Conservation (phyloP, 2,113 vertebrate genomes). For the Trichechus manatus region DNA sequence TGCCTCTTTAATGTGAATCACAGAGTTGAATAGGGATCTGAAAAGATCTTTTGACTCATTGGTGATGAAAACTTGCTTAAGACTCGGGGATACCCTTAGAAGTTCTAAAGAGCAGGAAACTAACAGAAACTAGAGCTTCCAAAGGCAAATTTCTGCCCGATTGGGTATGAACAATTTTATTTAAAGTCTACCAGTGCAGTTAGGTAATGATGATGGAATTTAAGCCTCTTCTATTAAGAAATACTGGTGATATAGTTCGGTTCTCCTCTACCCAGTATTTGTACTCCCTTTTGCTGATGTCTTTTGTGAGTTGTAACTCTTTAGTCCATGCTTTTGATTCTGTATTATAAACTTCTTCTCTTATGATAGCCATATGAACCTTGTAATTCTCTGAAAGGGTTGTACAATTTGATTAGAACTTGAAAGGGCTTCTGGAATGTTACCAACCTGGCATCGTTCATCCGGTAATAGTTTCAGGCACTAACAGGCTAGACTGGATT, state of each 20-base stretch:
- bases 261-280: not conserved
- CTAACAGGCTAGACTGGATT: slow-evolving; percentile 44
- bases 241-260: not conserved
- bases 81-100: not conserved
- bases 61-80: not conserved
- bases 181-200: not conserved
- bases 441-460: slow-evolving; percentile 33
- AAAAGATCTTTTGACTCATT: slow-evolving; percentile 3
- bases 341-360: slow-evolving; percentile 26
- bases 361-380: not conserved
- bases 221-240: not conserved
- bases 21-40: not conserved
- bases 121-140: not conserved
- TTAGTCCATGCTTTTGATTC: not conserved
- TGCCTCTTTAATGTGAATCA: not conserved
- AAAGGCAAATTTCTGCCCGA: not conserved
- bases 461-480: slow-evolving; percentile 27
- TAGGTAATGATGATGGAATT: not conserved
- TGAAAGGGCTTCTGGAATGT: slow-evolving; percentile 56
- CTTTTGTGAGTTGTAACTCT: not conserved
- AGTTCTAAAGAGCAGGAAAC: not conserved
- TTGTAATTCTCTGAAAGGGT: slow-evolving; percentile 51
- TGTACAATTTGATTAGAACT: slow-evolving; percentile 64
- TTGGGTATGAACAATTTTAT: not conserved
- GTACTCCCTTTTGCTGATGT: not conserved